A percentile compares a stretch with the other conserved stretches of the same genome.
Conservation (phyloP, 1,140 invertebrate species). For the Bombus pyrosoma region DNA sequence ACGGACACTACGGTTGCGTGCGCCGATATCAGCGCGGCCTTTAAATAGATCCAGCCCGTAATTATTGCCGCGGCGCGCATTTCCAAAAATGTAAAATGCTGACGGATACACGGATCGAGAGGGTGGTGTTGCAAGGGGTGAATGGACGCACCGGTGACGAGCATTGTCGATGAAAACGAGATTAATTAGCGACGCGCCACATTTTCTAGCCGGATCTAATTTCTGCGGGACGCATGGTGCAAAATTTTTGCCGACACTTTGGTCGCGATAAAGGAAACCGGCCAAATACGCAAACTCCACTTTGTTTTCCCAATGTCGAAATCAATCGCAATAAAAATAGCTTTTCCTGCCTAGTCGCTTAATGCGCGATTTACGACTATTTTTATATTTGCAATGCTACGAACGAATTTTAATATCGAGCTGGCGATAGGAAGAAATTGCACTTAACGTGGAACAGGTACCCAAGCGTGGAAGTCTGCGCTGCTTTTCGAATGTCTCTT, state of each 20-base stretch:
- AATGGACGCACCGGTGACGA: neutral
- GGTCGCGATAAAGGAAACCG: neutral
- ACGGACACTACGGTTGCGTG: neutral
- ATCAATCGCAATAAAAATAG: no score
- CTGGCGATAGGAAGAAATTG: no score
- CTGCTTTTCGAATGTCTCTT: no score
- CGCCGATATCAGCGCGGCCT: constrained; percentile 19
- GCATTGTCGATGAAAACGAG: constrained; percentile 41
- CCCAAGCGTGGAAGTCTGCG: no score
- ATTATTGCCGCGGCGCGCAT: constrained; percentile 43
- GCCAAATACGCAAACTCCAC: no score
- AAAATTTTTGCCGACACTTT: neutral
- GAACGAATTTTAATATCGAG: no score
- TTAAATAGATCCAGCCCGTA: constrained; percentile 54
- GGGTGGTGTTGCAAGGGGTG: no score
- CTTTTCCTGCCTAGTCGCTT: no score
- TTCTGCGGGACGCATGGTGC: neutral
- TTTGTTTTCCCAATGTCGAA: no score
- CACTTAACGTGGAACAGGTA: no score
- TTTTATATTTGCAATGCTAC: no score
- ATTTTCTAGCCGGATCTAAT: constrained; percentile 49
- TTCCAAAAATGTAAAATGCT: constrained; percentile 46
- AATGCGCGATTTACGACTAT: no score
- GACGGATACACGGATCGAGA: neutral
- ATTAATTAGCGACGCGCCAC: constrained; percentile 51